phyloP scores from a whole-genome alignment of 2,113 vertebrate genomes.

The Entomyzon cyanotis region DNA sequence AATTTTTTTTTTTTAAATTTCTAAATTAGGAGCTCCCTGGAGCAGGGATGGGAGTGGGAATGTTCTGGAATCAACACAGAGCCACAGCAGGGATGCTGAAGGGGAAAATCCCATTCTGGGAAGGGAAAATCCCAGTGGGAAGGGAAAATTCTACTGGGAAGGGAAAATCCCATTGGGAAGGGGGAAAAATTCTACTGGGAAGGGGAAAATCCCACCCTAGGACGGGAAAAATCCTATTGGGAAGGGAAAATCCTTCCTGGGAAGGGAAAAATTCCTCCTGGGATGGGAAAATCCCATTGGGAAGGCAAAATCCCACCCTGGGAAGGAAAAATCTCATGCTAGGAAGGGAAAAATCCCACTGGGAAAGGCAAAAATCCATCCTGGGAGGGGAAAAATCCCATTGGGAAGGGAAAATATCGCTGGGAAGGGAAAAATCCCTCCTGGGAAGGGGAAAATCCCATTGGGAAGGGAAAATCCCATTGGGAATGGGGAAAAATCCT shows the following conservation, averaged over 20 bases:
- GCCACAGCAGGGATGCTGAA: rapidly evolving
- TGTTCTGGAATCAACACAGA: not conserved
- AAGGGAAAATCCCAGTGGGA: no score
- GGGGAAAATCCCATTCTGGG: not conserved
- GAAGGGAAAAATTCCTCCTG: not conserved
- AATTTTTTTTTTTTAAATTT: no score
- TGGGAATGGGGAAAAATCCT: not conserved
- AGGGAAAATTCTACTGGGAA: no score
- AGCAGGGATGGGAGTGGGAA: not conserved
- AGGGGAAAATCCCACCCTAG: not conserved
- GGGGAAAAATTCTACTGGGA: not conserved
- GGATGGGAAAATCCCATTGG: not conserved
- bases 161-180: not conserved
- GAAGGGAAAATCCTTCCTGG: no score
- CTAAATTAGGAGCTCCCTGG: no score
- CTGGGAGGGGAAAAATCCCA: not conserved
- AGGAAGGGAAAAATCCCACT: not conserved
- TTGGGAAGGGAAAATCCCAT: no score
- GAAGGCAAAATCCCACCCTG: not conserved
- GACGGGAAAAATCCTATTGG: no score
- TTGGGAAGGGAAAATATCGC: no score
- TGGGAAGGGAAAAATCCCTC: not conserved
- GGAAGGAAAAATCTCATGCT: not conserved
- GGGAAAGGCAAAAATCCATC: not conserved
- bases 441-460: no score